Evolutionary conservation across 2,113 vertebrate species (phyloP), one percentile per base, ranked within the genome.

Genomic region (Abramis brama): DNA sequence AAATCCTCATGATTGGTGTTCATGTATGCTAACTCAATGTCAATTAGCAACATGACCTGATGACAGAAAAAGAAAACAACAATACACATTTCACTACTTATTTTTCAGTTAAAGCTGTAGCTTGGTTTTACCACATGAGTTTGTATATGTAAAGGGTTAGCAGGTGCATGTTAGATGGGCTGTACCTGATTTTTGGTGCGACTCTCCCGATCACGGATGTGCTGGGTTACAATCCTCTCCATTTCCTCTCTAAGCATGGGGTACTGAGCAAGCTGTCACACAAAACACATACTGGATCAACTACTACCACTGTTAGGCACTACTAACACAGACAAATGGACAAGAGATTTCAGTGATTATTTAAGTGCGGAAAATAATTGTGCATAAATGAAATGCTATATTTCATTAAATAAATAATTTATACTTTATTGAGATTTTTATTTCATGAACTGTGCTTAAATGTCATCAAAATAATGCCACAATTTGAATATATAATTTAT

Each of bases 1-100:
- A 97, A 97, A 89, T 97, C 96, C 85, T 97, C 96, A 0, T 97
- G 96, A 91, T 97, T 97, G 90, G 96, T 97, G 86, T 97, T 97
- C 96, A 97, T 96, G 89, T 97, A 97, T 70, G 96, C 95, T 92
- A 97, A 91, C 81, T 97, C 96, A 0, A 97, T 96, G 73, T 97
- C 96, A 83, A 97, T 97, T 88, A 97, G 94, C 55, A 97, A 94
- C 96, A 97, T 96, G 87, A 97, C 96, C 96, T 97, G 90, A 21
- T 64, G 83, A 82, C 89, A 27, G 55, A 73, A 89, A 25, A 83
- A 78, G 19, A 33, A 90, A 50, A 75, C 19, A 57, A 47, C 10
- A 21, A 39, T 25, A 70, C 7, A 79, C 43, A 36, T 36, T 45
- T 52, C 27, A 45, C 30, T 36, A 66, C 5, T 39, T n/a, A 80